phyloP scores from a whole-genome alignment of 2,797 vertebrate genomes.

The Acipenser transmontanus region DNA sequence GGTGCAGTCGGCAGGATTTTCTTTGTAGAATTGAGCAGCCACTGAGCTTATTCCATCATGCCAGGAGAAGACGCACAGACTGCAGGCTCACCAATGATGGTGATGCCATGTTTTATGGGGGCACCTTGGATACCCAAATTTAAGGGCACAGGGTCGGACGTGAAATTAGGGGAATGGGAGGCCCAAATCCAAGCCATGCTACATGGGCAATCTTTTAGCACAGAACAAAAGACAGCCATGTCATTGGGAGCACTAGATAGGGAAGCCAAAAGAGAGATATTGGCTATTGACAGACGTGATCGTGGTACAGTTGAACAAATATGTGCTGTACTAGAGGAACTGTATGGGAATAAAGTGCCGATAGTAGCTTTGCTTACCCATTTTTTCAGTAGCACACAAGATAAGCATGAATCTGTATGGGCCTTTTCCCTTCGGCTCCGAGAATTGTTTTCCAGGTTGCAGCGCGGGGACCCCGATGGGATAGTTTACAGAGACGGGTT shows the following conservation, averaged over 20 bases:
- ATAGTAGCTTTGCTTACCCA: neutral
- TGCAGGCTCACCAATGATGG: neutral
- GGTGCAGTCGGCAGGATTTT: too few relatives aligned
- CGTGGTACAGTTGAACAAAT: neutral
- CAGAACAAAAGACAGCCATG: neutral
- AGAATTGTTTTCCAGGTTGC: neutral
- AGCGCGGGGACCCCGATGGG: too few relatives aligned
- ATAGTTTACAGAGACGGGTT: too few relatives aligned
- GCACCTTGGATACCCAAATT: slow-evolving; percentile 7
- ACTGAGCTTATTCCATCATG: neutral
- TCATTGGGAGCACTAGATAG: neutral
- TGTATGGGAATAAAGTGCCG: neutral
- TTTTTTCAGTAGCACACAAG: neutral
- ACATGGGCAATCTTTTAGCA: neutral
- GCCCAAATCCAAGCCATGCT: slow-evolving; percentile 2
- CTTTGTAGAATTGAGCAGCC: too few relatives aligned
- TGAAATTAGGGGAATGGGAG: slow-evolving; percentile 10
- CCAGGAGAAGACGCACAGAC: neutral
- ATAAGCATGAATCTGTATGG: neutral
- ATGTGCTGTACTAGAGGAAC: neutral
- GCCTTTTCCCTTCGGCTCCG: slow-evolving; percentile 3
- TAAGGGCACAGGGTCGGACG: neutral
- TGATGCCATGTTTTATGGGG: slow-evolving; percentile 9
- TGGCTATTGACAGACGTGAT: neutral
- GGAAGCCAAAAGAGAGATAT: neutral